Evolutionary conservation across 2,113 vertebrate genomes (phyloP).

Genomic region (Isichthys henryi): DNA sequence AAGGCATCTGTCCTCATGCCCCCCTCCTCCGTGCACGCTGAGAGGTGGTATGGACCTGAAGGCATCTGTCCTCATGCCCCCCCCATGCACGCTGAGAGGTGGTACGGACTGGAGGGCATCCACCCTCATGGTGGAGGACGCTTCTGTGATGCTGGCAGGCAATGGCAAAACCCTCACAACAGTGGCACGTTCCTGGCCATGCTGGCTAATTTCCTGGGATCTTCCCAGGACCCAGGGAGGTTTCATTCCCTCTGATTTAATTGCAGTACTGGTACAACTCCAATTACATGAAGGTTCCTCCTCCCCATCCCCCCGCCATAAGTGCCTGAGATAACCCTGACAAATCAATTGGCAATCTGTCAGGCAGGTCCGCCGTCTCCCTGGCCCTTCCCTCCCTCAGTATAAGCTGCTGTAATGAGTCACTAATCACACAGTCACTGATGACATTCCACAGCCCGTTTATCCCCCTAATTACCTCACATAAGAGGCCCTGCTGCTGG

Average conservation of each 20-base stretch:
- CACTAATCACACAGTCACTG: slow-evolving; percentile 56
- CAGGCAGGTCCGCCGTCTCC: slow-evolving; percentile 39
- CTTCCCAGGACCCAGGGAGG: not conserved
- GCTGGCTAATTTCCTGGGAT: slow-evolving; percentile 6
- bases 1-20: no score
- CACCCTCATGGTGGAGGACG: not conserved
- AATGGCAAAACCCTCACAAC: slow-evolving; percentile 16
- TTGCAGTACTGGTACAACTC: slow-evolving; percentile 22
- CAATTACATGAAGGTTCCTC: slow-evolving; percentile 28
- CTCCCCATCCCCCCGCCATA: slow-evolving; percentile 35
- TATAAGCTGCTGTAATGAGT: slow-evolving; percentile 67
- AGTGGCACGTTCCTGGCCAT: not conserved
- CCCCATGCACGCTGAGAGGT: no score
- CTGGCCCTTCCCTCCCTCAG: slow-evolving; percentile 30
- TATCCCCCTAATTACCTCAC: slow-evolving; percentile 60
- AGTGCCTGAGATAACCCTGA: slow-evolving; percentile 55
- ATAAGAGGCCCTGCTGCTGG: slow-evolving; percentile 28
- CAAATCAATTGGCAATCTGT: slow-evolving; percentile 59
- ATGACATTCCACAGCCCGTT: slow-evolving; percentile 55
- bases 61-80: no score
- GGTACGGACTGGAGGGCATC: not conserved
- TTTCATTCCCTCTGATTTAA: not conserved
- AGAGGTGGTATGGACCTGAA: not conserved
- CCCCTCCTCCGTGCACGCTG: not conserved
- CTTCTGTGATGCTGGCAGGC: not conserved